Conservation (phyloP, 2,888 invertebrate genomes). For the Xestia ashworthii region DNA sequence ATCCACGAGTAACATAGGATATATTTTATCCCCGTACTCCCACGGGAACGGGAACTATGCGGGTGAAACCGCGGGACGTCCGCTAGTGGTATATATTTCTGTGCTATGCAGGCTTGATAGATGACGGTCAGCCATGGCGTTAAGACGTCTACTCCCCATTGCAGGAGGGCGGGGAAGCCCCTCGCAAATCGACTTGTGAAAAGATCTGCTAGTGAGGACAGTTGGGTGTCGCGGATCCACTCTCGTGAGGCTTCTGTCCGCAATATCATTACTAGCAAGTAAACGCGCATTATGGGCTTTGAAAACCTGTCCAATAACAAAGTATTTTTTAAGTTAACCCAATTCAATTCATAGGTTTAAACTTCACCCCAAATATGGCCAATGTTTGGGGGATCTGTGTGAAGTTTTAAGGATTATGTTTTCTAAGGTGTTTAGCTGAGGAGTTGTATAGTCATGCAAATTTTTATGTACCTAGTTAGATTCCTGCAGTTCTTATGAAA, state of each 20-base stretch:
- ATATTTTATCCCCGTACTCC: too few relatives aligned
- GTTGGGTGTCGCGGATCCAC: not conserved
- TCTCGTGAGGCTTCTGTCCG: slow-evolving; percentile 9
- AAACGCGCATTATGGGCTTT: slow-evolving; percentile 1
- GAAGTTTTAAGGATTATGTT: slow-evolving; percentile 2
- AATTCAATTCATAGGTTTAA: slow-evolving; percentile 10
- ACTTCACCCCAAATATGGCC: slow-evolving; percentile 12
- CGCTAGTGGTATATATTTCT: too few relatives aligned
- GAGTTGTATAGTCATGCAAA: slow-evolving; percentile 2
- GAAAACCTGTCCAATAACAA: slow-evolving; percentile 16
- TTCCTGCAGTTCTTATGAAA: not conserved
- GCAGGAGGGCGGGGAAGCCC: too few relatives aligned
- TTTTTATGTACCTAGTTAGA: not conserved
- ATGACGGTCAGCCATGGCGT: too few relatives aligned
- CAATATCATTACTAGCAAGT: slow-evolving; percentile 3
- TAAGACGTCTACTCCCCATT: too few relatives aligned
- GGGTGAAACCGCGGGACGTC: too few relatives aligned
- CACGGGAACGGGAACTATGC: too few relatives aligned
- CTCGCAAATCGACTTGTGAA: not conserved
- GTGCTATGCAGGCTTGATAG: too few relatives aligned
- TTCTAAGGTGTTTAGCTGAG: slow-evolving; percentile 16
- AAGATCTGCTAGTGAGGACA: not conserved
- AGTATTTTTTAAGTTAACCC: not conserved
- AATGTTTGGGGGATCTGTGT: not conserved
- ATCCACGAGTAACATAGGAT: too few relatives aligned